A percentile compares a stretch with the other conserved stretches of the same genome.
Evolutionary conservation across 1,140 invertebrate species (phyloP).

Genomic region (Halyomorpha halys): DNA sequence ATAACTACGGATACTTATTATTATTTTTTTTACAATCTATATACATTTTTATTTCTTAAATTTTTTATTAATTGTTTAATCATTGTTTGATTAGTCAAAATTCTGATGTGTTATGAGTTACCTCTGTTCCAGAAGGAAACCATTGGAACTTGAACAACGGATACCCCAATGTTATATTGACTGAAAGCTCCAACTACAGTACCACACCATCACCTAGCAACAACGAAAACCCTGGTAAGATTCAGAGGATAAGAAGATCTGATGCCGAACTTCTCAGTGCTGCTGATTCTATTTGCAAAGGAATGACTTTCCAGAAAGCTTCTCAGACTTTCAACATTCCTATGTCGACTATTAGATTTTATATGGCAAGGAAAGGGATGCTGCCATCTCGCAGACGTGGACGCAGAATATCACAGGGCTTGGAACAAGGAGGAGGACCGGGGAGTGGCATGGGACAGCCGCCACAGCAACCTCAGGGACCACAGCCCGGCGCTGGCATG

Average conservation of each 20-base stretch:
- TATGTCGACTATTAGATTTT: slow-evolving; percentile 72
- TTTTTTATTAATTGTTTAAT: too few relatives aligned
- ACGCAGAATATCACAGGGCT: slow-evolving; percentile 37
- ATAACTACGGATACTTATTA: too few relatives aligned
- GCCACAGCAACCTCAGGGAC: neutral
- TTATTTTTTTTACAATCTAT: too few relatives aligned
- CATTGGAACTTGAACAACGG: slow-evolving; percentile 28
- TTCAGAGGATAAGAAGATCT: slow-evolving; percentile 48
- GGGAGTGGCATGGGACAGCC: neutral
- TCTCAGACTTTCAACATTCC: slow-evolving; percentile 74
- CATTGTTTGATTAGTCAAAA: too few relatives aligned
- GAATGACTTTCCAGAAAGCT: slow-evolving; percentile 70
- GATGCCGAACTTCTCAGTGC: slow-evolving; percentile 64
- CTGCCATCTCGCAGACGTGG: slow-evolving; percentile 61
- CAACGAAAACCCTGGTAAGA: slow-evolving; percentile 26
- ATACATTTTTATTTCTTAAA: too few relatives aligned
- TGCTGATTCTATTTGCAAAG: slow-evolving; percentile 64
- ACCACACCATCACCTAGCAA: slow-evolving; percentile 24
- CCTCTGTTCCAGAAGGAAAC: slow-evolving; percentile 15
- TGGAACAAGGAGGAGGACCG: slow-evolving; percentile 34
- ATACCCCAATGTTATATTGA: slow-evolving; percentile 27
- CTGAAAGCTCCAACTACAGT: slow-evolving; percentile 26
- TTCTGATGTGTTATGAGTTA: neutral
- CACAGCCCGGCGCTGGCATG: neutral
- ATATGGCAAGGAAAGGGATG: slow-evolving; percentile 71